Percentiles rank a stretch among this genome's conserved stretches.
Conservation (phyloP, 1,140 invertebrate genomes). For the Sweltsa coloradensis region DNA sequence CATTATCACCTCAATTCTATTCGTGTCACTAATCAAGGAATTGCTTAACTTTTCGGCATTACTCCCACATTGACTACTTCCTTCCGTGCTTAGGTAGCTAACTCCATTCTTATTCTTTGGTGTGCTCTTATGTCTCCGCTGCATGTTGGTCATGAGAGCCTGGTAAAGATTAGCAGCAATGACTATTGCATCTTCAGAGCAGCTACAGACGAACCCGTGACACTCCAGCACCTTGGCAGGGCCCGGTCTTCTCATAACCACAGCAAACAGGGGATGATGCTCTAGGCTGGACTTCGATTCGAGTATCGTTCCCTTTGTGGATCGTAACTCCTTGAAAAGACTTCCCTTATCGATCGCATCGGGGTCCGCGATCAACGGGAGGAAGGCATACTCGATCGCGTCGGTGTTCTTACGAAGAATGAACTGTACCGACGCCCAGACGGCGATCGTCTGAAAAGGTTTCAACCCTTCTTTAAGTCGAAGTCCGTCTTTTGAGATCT, state of each 20-base stretch:
- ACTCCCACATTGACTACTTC: too few species aligned
- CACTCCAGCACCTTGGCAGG: constrained; percentile 70
- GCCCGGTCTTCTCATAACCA: constrained; percentile 73
- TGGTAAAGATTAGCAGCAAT: constrained; percentile 82
- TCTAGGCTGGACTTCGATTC: too few species aligned
- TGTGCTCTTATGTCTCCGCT: constrained; percentile 32
- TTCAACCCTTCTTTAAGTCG: constrained; percentile 46
- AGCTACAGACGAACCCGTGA: constrained; percentile 78
- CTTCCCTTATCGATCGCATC: constrained; percentile 60
- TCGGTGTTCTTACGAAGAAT: constrained; percentile 24
- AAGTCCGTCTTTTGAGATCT: too few species aligned
- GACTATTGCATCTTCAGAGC: constrained; percentile 73
- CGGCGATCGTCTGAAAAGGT: constrained; percentile 78
- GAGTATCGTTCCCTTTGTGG: too few species aligned
- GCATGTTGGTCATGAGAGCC: constrained; percentile 66
- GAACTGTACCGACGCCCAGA: constrained; percentile 79
- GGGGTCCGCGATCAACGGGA: constrained; percentile 74
- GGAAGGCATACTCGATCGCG: constrained; percentile 50
- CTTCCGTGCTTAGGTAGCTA: constrained; percentile 51
- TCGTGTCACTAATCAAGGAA: too few species aligned
- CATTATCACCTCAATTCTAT: too few species aligned
- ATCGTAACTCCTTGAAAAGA: constrained; percentile 43
- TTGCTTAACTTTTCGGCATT: too few species aligned
- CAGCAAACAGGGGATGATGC: constrained; percentile 56
- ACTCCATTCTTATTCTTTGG: constrained; percentile 53